These are phyloP conservation scores for Hippopotamus amphibius DNA, from an alignment of 2,113 vertebrate species.

Conservation along the genomic window DNA sequence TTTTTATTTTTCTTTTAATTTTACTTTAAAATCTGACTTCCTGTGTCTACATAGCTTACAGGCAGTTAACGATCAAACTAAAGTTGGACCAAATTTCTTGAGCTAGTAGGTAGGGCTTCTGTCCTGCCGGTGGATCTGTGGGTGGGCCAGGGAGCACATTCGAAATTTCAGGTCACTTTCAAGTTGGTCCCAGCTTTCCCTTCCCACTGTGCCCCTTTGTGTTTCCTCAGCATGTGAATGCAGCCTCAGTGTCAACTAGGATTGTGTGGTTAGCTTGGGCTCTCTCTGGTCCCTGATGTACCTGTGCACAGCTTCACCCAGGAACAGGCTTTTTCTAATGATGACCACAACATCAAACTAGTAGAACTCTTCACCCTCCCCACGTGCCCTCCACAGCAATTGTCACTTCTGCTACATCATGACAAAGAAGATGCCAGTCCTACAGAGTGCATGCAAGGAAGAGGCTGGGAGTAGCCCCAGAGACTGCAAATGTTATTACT, in stretches of 20 bases:
- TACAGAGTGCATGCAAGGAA: neutral
- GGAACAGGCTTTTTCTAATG: neutral
- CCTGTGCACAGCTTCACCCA: neutral
- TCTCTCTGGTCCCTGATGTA: neutral
- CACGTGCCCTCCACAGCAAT: neutral
- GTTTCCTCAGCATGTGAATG: neutral
- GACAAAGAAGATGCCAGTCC: neutral
- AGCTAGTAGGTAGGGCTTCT: neutral
- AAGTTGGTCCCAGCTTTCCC: neutral
- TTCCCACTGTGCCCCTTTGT: neutral
- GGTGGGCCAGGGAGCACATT: neutral
- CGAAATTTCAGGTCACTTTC: neutral
- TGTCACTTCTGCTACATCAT: neutral
- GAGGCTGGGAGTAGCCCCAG: neutral
- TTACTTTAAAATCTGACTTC: neutral
- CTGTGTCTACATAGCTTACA: neutral
- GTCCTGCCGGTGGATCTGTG: neutral
- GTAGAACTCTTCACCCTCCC: neutral
- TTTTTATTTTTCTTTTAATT: neutral
- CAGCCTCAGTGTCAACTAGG: neutral
- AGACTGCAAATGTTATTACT: neutral
- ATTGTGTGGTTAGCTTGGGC: neutral
- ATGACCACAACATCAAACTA: neutral
- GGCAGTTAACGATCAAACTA: neutral
- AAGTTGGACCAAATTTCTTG: neutral